Evolutionary conservation across 2,888 invertebrate genomes (phyloP), one percentile per base, ranked within the genome.

Genomic region (Tuta absoluta): DNA sequence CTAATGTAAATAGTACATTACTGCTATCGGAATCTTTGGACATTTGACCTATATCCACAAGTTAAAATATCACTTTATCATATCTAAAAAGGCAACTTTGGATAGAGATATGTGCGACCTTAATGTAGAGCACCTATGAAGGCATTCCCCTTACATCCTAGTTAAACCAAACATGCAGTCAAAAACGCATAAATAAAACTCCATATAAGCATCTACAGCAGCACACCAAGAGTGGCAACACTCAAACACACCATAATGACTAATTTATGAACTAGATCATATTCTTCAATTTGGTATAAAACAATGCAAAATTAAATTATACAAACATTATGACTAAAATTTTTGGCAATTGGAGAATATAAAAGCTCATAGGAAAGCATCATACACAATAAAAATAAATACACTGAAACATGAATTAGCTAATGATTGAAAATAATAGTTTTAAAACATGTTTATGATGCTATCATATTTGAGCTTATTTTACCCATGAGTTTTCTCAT

Each of bases 331-430:
- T 76, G 86, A 86, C 90, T 91, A 91, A 84, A 45, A 77, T 86
- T 88, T 91, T 91, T 91, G 91, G 91, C 91, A 91, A 91, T 82
- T 80, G 88, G 91, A 91, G 91, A 91, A 89, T 89, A 83, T 75
- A 85, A 87, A 80, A 79, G 75, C 73, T 73, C 73, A 72, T 76
- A 79, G 77, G 84, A 81, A 80, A 81, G 79, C 83, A 80, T 76
- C 78, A 73, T 71, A 66, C 65, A 69, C 49, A 63, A 63, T 19
- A 19, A 48, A 63, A 21, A 28, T 56, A 57, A 45, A 56, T 62
- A 61, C 24, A 58, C 45, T 38, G 19, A 49, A 59, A 45, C 2
- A 63, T 24, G 8, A 65, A 53, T 66, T 66, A 59, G 28, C 63
- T 63, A 63, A 51, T 67, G 66, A 69, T 63, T 62, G 21, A 72